Base-by-base conservation (phyloP, 2,113 vertebrate species). In the Phoxinus phoxinus region DNA sequence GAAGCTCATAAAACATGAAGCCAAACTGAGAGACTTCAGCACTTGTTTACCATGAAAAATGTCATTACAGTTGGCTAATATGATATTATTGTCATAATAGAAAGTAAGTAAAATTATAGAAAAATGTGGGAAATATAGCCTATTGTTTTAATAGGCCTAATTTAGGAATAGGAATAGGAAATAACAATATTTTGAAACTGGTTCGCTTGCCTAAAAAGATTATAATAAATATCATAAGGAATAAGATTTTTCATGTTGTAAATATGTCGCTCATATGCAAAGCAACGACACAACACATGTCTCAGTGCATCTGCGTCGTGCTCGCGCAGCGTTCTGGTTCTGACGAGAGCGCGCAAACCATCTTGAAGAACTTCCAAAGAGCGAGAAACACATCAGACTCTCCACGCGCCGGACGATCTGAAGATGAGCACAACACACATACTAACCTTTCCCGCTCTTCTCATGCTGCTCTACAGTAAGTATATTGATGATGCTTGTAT, bases 381-480 rank as follows among this genome's bases (percentile, higher is more conserved):
- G 1, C 2, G 21, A 48, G 13, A 67, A 81, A 10, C 35, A n/a
- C 78, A 44, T 27, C 44, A 23, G 44, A 69, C 63, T 71, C 30
- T 35, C 46, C 48, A 72, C 30, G 46, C 56, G 44, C 27, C 27
- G 17, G 17, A 81, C 79, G 51, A 9, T 23, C 21, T 37, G 67
- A 83, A 53, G 81, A 83, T 83, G 81, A 58, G 27, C 4, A 37
- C 27, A 41, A 41, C 19, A 41, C 32, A 56, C 6, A 48, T 7
- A 23, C 5, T 51, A 10, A 82, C 32, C 46, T 83, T 25, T 5
- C 46, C 27, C 21, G 67, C 32, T 35, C 15, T 83, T 44, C 67
- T 83, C 25, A 19, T 83, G 30, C 30, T 83, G 2, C 21, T 83
- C 11, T 58, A 41, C 48, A 5, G 81, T 83, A 27, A 83, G 81